Base-by-base conservation (phyloP, 2,797 vertebrate genomes). In the Onychomys torridus region DNA sequence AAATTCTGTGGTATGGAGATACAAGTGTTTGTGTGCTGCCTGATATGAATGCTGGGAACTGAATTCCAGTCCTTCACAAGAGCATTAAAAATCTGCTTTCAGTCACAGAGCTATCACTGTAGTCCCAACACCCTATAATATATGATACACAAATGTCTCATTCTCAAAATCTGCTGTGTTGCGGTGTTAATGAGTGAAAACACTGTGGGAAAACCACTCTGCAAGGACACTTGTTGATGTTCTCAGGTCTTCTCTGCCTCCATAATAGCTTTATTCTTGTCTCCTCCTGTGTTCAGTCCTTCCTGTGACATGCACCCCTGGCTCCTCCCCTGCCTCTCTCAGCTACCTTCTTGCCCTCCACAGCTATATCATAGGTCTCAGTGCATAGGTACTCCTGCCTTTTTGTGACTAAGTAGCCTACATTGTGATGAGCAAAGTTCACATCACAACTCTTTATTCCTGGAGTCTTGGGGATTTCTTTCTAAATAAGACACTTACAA, bases 351-450 rank as follows among this genome's bases (percentile, higher is more conserved):
- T 9, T 49, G 17, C 17, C n/a, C 37, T 71, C 19, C 11, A 5
- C 11, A 43, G 57, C 25, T n/a, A 34, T 12, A 46, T 78, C 55
- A 65, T 63, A 88, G 29, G 52, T 46, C 29, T 86, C 2, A 19
- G 40, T 49, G 52, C 61, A 79, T 5, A 32, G 4, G 23, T 52
- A 37, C 12, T 43, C 23, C 5, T 23, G 25, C 32, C 63, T 89
- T 59, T 52, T 34, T 84, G 2, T 37, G 17, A 85, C 21, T 2
- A 17, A 57, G 6, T 61, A 16, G 5, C 25, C 71, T 49, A 2
- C 2, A 32, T 16, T 21, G 6, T 17, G 8, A 63, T 0, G 0
- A 7, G 3, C 0, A 14, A 16, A 87, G 0, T 78, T 32, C 40
- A 49, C 61, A 17, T 43, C 49, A 69, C 57, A 57, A 3, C 40